These are phyloP conservation scores for Pterophyllum scalare DNA, from an alignment of 2,113 vertebrate species.

Conservation along the genomic window DNA sequence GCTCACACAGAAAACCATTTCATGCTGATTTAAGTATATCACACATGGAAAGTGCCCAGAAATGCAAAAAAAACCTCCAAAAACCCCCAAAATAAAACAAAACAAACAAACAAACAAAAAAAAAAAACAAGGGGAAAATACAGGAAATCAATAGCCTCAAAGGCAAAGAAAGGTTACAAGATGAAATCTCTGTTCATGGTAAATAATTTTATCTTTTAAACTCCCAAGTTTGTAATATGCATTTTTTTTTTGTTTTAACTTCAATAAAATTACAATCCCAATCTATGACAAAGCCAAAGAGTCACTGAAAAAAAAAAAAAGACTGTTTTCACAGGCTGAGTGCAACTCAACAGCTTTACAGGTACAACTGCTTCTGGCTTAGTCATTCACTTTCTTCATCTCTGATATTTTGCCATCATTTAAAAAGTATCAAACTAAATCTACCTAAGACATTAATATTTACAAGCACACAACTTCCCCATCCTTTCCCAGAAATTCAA, in stretches of 20 bases:
- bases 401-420: background rate
- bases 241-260: background rate
- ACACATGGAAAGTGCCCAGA: background rate
- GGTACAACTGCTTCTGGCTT: background rate
- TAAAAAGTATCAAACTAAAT: background rate
- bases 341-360: background rate
- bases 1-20: constrained; percentile 18
- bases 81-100: no score
- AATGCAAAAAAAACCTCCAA: constrained; percentile 13
- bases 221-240: background rate
- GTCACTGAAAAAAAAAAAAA: background rate
- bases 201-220: background rate
- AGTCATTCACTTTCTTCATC: background rate
- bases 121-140: background rate
- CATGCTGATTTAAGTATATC: constrained; percentile 29
- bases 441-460: background rate
- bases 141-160: background rate
- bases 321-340: background rate
- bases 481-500: background rate
- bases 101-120: background rate
- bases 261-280: background rate
- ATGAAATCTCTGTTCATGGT: no score
- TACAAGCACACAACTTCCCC: background rate
- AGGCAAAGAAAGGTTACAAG: background rate
- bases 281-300: background rate